phyloP scores from a whole-genome alignment of 1,140 invertebrate genomes.

The Euschistus heros region DNA sequence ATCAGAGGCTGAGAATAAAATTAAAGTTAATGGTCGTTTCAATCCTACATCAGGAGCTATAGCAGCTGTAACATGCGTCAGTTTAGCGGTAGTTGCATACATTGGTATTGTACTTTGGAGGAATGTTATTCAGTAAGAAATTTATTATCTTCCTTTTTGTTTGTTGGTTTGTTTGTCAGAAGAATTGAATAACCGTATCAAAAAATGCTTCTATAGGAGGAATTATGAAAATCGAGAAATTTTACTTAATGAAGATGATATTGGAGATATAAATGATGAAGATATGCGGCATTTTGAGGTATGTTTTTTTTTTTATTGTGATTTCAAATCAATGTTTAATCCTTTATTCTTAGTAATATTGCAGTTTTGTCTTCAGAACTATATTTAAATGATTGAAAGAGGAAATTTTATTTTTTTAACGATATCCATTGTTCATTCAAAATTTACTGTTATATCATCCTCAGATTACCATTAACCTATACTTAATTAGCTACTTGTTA shows the following conservation, averaged over 20 bases:
- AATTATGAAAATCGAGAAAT: slow-evolving; percentile 28
- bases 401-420: no score
- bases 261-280: slow-evolving; percentile 27
- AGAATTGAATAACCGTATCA: no score
- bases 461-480: no score
- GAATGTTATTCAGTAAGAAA: slow-evolving; percentile 15
- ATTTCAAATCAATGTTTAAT: no score
- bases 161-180: no score
- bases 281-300: slow-evolving; percentile 30
- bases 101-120: slow-evolving; percentile 9
- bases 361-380: no score
- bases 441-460: no score
- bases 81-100: slow-evolving; percentile 3
- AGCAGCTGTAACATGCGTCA: background rate
- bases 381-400: no score
- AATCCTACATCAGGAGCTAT: background rate
- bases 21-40: background rate
- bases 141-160: background rate
- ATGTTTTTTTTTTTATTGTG: background rate
- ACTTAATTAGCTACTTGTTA: no score
- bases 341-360: no score
- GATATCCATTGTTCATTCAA: no score
- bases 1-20: background rate
- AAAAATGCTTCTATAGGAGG: slow-evolving; percentile 20
- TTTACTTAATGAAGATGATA: slow-evolving; percentile 29